Base-by-base conservation (phyloP, 2,113 vertebrate genomes). In the Myiopsitta monachus region DNA sequence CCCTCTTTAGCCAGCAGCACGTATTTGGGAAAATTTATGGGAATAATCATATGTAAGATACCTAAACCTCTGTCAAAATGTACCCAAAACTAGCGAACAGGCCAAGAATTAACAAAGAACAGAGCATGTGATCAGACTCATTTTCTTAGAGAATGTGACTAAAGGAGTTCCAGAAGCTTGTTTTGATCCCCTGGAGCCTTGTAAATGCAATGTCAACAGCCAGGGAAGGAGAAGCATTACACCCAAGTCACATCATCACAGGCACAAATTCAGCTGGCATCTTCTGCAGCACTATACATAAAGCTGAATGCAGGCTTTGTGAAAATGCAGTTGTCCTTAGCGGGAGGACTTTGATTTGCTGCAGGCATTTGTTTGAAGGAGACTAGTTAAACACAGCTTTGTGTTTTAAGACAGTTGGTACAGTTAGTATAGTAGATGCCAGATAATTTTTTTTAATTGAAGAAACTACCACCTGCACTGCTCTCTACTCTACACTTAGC, bases 261-360 rank as follows among this genome's bases (percentile, higher is more conserved):
- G 87, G 74, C 91, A 92, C 47, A 64, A 83, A 68, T 85, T 92
- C 87, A 92, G 75, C 91, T 91, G 93, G 84, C 93, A 83, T 47
- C 84, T 81, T 82, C 87, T 83, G 78, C 64, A 61, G 64, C 7
- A 14, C 81, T 77, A 41, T 36, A 78, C 91, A 87, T 27, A 84
- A 80, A 79, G 66, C 70, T 96, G 81, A 95, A 94, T 76, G 62
- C 87, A 79, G 84, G 87, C 93, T 92, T 87, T 91, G 84, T 92
- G 81, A 76, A 49, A 47, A 84, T 3, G 44, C 80, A 80, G 36
- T 84, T 91, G 87, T 57, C 74, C 70, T 82, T 47, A 76, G 44
- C 70, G 78, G 78, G 63, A 85, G 9, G 76, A 83, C 87, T 92
- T 85, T 36, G 74, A 80, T 73, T 90, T 90, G 91, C 81, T 95